Evolutionary conservation across 2,113 vertebrate species (phyloP), one percentile per base, ranked within the genome.

Genomic region (Anser brachyrhynchus): DNA sequence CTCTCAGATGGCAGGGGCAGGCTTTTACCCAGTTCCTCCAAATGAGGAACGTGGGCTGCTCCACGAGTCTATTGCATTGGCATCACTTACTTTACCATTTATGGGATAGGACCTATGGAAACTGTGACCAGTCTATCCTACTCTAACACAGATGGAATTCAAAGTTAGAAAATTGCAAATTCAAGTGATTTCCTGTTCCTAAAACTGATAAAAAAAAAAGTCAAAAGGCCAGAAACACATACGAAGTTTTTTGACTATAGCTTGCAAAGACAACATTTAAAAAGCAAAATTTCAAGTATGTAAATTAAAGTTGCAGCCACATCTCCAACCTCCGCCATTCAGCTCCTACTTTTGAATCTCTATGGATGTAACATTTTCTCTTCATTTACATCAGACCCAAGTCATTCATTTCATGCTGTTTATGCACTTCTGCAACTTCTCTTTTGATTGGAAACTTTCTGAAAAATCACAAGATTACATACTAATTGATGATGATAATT

Each of bases 401-500:
- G 49, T 72, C 13, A 51, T 12, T 28, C 19, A 66, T 76, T 91
- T 82, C 64, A 77, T 11, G 25, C 2, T 39, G 28, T 67, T 92
- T 67, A 83, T 39, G 59, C 46, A 69, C 49, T 87, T 96, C 15
- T 8, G 17, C 22, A 72, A 89, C 39, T 89, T 74, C 35, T 74
- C 22, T 41, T 94, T 72, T 78, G 35, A 44, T 22, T 49, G 26
- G 26, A 54, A 70, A 71, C 26, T 84, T 91, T 3, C 12, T 37
- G 49, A 78, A 89, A 90, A 94, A 69, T 26, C 22, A 41, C 17
- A 95, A 69, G 33, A 81, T 78, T 77, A 87, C 17, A 66, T 10
- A 78, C 93, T 97, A 97, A 97, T 97, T 97, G 96, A 97, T 97
- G 96, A 96, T 69, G 95, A 96, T 96, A 96, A 97, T 96, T 96